These are phyloP conservation scores for Mesitornis unicolor DNA, from an alignment of 2,113 vertebrate genomes.

Conservation along the genomic window DNA sequence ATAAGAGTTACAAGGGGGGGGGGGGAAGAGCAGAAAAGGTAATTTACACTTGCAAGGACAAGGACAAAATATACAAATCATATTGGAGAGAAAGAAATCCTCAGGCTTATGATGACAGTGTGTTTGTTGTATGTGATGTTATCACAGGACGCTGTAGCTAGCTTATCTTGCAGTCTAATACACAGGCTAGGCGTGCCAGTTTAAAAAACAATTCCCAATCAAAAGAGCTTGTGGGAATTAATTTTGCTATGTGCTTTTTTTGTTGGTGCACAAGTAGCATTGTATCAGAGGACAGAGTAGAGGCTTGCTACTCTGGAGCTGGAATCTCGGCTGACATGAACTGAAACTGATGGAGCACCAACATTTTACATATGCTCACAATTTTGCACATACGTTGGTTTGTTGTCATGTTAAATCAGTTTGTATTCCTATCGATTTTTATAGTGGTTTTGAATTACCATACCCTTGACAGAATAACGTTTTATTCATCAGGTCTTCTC, in stretches of 20 bases:
- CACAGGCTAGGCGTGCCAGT: not conserved
- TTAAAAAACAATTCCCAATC: not conserved
- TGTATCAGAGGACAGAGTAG: not conserved
- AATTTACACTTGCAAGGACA: constrained; percentile 5
- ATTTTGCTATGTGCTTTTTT: not conserved
- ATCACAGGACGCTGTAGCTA: not conserved
- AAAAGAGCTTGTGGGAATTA: not conserved
- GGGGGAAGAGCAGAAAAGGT: too few species aligned
- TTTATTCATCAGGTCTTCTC: not conserved
- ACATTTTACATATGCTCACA: not conserved
- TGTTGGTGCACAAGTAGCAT: not conserved
- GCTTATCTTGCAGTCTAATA: not conserved
- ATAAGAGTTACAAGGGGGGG: not conserved
- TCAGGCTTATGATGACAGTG: not conserved
- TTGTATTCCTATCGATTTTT: not conserved
- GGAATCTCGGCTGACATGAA: rapidly evolving
- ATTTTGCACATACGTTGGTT: rapidly evolving
- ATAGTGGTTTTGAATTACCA: not conserved
- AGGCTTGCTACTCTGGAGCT: not conserved
- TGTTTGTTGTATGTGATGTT: not conserved
- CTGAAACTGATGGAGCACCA: not conserved
- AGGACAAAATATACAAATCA: constrained; percentile 8
- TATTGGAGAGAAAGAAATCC: not conserved
- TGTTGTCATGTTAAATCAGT: not conserved
- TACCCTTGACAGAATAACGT: not conserved